Evolutionary conservation across 2,888 invertebrate genomes (phyloP), one percentile per base, ranked within the genome.

Genomic region (Acanthosoma haemorrhoidale): DNA sequence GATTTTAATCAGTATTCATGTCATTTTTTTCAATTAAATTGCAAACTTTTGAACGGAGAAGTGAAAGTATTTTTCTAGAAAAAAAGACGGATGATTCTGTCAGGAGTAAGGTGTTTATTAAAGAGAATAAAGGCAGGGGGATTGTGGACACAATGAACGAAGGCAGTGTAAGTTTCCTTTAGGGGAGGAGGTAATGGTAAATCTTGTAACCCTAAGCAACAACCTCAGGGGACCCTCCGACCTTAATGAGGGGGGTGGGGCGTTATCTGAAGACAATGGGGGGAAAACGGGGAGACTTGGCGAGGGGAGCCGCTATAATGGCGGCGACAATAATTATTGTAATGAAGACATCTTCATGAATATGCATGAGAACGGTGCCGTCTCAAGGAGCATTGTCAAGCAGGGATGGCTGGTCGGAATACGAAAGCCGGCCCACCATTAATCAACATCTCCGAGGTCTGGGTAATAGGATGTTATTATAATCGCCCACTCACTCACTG

Each of bases 321-420:
- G n/a, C n/a, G n/a, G n/a, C n/a, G n/a, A n/a, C n/a, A n/a, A 41
- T 51, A 51, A 67, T 67, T 67, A 67, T 67, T 67, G 34, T 67
- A 67, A 67, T 67, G 67, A 67, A 57, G 67, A 32, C 25, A 39
- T 31, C 60, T 34, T 34, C 21, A 31, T 67, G 67, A 43, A 57
- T 67, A 67, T 67, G 51, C 67, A 67, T 57, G 67, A 51, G 36
- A 21, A 15, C 36, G 43, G 11, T 39, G 31, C 18, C 39, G 66
- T 21, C 21, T 38, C 31, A 31, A 32, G 66, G 43, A 43, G 32
- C 59, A 34, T 34, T 59, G 34, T 59, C 36, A 36, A 36, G 36
- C 8, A 36, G 36, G 36, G 8, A 36, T 13, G 8, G 36, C 8
- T 13, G 8, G n/a, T 36, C 13, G 36, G 8, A 6, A 6, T 36